Evolutionary conservation across 2,888 invertebrate species (phyloP).

Genomic region (Brachycybe producta): DNA sequence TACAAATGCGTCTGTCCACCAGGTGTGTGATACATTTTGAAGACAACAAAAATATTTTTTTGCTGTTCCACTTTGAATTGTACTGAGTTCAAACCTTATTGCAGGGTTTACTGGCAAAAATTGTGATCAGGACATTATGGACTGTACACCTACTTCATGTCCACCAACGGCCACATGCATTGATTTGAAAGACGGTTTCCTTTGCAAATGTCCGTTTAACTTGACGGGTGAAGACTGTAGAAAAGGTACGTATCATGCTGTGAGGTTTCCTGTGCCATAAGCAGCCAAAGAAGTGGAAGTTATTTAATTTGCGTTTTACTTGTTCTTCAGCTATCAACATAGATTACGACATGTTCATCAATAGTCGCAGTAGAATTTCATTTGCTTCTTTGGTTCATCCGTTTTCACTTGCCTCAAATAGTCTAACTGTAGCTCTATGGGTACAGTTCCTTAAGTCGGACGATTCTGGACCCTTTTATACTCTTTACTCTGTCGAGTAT

Average conservation of each 20-base stretch:
- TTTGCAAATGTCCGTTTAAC: slow-evolving; percentile 94
- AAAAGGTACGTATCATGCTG: slow-evolving; percentile 70
- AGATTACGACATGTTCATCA: slow-evolving; percentile 94
- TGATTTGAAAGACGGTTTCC: slow-evolving; percentile 77
- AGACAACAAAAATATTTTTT: background rate
- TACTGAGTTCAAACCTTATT: slow-evolving; percentile 10
- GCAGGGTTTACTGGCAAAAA: slow-evolving; percentile 50
- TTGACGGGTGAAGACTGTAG: slow-evolving; percentile 91
- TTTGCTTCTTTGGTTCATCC: slow-evolving; percentile 88
- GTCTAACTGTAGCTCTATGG: slow-evolving; percentile 88
- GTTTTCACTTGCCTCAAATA: slow-evolving; percentile 58
- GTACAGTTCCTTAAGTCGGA: slow-evolving; percentile 85
- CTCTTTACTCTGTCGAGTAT: slow-evolving; percentile 75
- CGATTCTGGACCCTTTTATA: slow-evolving; percentile 86
- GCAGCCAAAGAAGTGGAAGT: slow-evolving; percentile 1
- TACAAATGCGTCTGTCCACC: slow-evolving; percentile 76
- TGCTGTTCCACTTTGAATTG: background rate
- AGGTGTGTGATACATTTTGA: slow-evolving; percentile 41
- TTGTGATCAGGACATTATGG: slow-evolving; percentile 79
- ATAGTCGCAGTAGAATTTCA: slow-evolving; percentile 67
- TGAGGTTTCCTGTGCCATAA: too few species aligned
- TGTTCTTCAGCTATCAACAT: slow-evolving; percentile 73
- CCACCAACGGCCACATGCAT: slow-evolving; percentile 86
- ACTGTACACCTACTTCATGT: slow-evolving; percentile 86
- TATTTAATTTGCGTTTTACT: slow-evolving; percentile 14